Conservation (phyloP, 2,888 invertebrate species). For the Morpho helenor region DNA sequence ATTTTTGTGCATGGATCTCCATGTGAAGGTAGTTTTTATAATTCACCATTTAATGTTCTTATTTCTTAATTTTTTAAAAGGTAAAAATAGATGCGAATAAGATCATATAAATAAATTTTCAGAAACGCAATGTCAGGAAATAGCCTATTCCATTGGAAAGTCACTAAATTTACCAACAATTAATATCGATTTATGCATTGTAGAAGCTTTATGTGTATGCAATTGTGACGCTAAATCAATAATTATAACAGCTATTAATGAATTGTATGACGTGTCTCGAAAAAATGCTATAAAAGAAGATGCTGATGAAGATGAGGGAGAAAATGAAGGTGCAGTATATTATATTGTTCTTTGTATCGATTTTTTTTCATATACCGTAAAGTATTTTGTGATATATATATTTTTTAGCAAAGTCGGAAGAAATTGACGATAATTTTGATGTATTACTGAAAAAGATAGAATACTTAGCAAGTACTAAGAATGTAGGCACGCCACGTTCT, state of each 20-base stretch:
- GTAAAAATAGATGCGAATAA: neutral
- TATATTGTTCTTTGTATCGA: neutral
- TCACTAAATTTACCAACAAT: constrained; percentile 60
- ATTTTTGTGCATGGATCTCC: constrained; percentile 65
- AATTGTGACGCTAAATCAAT: constrained; percentile 42
- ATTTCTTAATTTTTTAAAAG: no score
- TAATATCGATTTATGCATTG: constrained; percentile 72
- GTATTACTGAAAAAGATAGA: constrained; percentile 51
- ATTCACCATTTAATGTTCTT: neutral
- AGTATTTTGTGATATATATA: constrained; percentile 1
- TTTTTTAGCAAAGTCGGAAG: constrained; percentile 32
- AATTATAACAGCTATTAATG: constrained; percentile 46
- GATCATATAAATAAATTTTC: constrained; percentile 17
- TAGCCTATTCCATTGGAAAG: constrained; percentile 63
- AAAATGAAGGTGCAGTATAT: constrained; percentile 40
- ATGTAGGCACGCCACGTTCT: constrained; percentile 52
- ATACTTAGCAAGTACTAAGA: constrained; percentile 46
- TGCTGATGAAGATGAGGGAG: constrained; percentile 32
- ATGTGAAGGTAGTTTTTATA: constrained; percentile 49
- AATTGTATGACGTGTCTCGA: constrained; percentile 44
- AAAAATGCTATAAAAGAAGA: constrained; percentile 32
- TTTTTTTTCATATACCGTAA: neutral
- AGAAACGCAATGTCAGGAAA: constrained; percentile 63
- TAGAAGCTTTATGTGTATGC: constrained; percentile 58
- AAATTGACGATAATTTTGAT: constrained; percentile 52